Conservation (phyloP, 2,113 vertebrate genomes). For the Hyla sarda region DNA sequence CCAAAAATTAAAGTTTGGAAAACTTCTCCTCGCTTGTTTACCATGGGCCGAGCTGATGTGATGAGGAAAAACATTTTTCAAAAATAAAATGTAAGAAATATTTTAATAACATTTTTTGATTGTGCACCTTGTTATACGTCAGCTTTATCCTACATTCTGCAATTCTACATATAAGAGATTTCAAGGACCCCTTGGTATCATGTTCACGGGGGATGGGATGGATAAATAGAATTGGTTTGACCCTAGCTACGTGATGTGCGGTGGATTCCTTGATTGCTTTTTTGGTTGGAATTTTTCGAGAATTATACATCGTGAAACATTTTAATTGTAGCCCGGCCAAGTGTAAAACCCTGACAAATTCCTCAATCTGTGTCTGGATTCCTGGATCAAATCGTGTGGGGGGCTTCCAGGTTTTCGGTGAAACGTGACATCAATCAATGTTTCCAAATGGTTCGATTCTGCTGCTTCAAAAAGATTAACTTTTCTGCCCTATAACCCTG, state of each 20-base stretch:
- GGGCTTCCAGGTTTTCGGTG: background rate
- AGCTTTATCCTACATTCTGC: background rate
- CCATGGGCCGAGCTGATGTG: background rate
- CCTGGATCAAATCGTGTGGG: background rate
- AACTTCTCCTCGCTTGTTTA: background rate
- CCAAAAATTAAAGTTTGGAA: constrained; percentile 10
- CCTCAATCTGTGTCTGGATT: constrained; percentile 9
- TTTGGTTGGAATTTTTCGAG: constrained; percentile 23
- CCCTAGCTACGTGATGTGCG: constrained; percentile 7
- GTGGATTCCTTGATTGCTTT: constrained; percentile 13
- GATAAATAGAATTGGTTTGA: constrained; percentile 15
- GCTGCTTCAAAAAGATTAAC: background rate
- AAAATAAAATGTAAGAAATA: background rate
- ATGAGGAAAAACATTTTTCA: background rate
- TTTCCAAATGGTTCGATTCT: background rate
- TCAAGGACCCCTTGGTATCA: background rate
- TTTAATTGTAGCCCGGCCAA: constrained; percentile 44
- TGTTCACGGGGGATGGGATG: background rate
- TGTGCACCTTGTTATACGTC: background rate
- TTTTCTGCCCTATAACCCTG: too few species aligned
- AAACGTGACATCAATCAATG: constrained; percentile 1
- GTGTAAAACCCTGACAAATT: constrained; percentile 24
- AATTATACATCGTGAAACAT: constrained; percentile 12
- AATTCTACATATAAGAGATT: background rate
- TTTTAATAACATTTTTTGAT: background rate